Conservation (phyloP, 2,888 invertebrate species). For the Andrena praecox region DNA sequence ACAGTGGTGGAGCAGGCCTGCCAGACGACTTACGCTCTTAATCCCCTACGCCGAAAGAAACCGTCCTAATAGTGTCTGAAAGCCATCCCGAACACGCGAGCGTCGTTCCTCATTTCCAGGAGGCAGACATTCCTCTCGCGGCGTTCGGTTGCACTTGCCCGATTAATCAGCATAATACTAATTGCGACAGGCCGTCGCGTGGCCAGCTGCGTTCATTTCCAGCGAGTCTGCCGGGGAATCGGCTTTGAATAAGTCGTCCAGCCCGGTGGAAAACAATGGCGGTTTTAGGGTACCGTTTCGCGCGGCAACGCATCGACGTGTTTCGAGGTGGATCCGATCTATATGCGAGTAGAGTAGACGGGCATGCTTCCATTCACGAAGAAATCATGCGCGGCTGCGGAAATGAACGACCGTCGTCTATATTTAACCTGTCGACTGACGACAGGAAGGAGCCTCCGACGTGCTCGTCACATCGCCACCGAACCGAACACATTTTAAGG, state of each 20-base stretch:
- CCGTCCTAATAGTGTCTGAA: not conserved
- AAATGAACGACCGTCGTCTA: slow-evolving; percentile 79
- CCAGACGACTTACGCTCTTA: slow-evolving; percentile 19
- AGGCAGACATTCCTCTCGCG: slow-evolving; percentile 24
- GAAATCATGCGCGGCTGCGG: slow-evolving; percentile 82
- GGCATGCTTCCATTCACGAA: slow-evolving; percentile 80
- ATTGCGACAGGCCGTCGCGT: slow-evolving; percentile 53
- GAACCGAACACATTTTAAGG: slow-evolving; percentile 70
- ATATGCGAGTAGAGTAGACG: slow-evolving; percentile 50
- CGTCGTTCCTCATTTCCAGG: slow-evolving; percentile 25
- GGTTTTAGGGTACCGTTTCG: not conserved
- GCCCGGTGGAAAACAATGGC: slow-evolving; percentile 42
- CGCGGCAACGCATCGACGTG: not conserved
- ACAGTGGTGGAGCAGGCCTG: not conserved
- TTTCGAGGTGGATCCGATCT: slow-evolving; percentile 36
- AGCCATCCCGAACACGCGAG: not conserved
- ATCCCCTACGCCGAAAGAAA: slow-evolving; percentile 25
- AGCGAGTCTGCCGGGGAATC: slow-evolving; percentile 44
- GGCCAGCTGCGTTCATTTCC: slow-evolving; percentile 50
- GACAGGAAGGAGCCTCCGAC: slow-evolving; percentile 82
- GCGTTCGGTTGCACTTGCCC: slow-evolving; percentile 47
- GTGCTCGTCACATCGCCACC: slow-evolving; percentile 78
- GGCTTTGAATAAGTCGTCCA: slow-evolving; percentile 47
- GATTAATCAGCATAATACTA: slow-evolving; percentile 63
- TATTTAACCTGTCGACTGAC: slow-evolving; percentile 82